Conservation (phyloP, 1,140 invertebrate species). For the Eupeodes corollae region DNA sequence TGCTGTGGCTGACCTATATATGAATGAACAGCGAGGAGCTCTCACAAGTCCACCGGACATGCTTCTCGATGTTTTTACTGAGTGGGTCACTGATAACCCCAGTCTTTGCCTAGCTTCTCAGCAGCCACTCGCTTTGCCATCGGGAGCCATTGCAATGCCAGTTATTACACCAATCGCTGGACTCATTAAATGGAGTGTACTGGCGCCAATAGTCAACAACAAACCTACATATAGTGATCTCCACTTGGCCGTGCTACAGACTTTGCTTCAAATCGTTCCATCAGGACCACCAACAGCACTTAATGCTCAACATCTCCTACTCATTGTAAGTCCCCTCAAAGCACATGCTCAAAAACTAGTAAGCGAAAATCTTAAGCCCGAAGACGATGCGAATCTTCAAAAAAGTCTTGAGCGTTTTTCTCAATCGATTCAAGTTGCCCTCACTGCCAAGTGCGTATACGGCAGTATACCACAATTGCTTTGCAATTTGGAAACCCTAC, state of each 20-base stretch:
- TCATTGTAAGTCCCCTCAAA: conserved; percentile 38
- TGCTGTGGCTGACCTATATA: conserved; percentile 65
- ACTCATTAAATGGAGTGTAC: conserved; percentile 57
- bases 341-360: conserved; percentile 36
- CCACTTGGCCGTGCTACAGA: conserved; percentile 52
- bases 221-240: conserved; percentile 44
- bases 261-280: conserved; percentile 43
- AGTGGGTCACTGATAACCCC: conserved; percentile 55
- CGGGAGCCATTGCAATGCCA: conserved; percentile 69
- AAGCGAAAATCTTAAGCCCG: conserved; percentile 15
- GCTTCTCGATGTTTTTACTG: conserved; percentile 50
- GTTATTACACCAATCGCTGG: conserved; percentile 69
- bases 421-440: conserved; percentile 61
- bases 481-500: conserved; percentile 43
- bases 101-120: conserved; percentile 59
- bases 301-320: conserved; percentile 45
- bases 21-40: conserved; percentile 31
- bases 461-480: conserved; percentile 56
- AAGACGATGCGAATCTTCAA: conserved; percentile 32
- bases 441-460: conserved; percentile 61
- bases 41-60: conserved; percentile 45
- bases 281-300: conserved; percentile 43
- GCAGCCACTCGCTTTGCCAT: conserved; percentile 55
- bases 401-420: conserved; percentile 58
- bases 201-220: conserved; percentile 45